Conservation (phyloP, 2,113 vertebrate species). For the Empidonax alnorum region DNA sequence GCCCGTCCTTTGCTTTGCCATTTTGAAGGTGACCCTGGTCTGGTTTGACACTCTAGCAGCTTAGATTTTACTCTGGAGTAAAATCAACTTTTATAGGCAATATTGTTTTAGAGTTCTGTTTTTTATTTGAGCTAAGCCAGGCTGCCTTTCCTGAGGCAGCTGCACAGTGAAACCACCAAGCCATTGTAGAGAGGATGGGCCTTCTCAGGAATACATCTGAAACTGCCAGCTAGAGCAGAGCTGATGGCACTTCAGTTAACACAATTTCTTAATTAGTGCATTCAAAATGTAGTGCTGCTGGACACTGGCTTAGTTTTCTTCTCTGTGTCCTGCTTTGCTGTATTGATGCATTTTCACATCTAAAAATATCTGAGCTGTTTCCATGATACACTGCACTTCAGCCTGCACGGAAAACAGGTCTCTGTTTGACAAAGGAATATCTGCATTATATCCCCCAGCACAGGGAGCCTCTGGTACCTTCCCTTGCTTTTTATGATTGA, state of each 20-base stretch:
- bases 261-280: not conserved
- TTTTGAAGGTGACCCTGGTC: not conserved
- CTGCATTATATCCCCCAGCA: not conserved
- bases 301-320: not conserved
- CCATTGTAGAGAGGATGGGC: not conserved
- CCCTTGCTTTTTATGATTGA: not conserved
- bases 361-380: slow-evolving; percentile 19
- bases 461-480: not conserved
- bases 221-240: not conserved
- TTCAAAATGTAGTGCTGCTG: not conserved
- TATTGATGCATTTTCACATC: slow-evolving; percentile 3
- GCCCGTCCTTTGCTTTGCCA: not conserved
- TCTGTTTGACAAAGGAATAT: not conserved
- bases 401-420: not conserved
- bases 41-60: not conserved
- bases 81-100: slow-evolving; percentile 41
- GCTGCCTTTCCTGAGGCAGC: not conserved
- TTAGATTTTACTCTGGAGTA: slow-evolving; percentile 37
- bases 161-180: not conserved
- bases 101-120: slow-evolving; percentile 8
- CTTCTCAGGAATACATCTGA: not conserved
- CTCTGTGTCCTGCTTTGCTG: not conserved
- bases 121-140: not conserved
- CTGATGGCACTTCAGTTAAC: not conserved
- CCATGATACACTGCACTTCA: not conserved